Evolutionary conservation across 2,888 invertebrate species (phyloP), one percentile per base, ranked within the genome.

Genomic region (Neocrepidodera transversa): DNA sequence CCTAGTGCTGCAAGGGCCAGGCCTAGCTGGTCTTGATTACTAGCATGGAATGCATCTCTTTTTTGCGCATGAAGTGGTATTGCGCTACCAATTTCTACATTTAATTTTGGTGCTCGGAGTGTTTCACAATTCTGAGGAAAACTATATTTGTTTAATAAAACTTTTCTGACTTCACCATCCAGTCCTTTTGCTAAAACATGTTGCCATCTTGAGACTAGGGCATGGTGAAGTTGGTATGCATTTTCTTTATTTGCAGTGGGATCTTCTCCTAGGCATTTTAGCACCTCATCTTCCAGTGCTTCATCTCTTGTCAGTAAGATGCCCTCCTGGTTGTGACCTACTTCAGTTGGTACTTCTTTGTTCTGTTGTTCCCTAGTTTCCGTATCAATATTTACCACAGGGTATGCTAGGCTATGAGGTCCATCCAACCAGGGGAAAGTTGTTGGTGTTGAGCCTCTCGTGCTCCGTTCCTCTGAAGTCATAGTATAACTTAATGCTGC

Each of bases 1-100:
- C 40, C 40, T 40, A 40, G 14, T 14, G 38, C 38, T 38, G 38
- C 17, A 38, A 38, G 14, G 3, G 16, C 38, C 17, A 38, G 14
- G 14, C 38, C 38, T 10, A 38, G 38, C 10, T 38, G 38, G 4
- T 14, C 17, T 7, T 38, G 38, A 6, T 16, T 38, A 16, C 10
- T 38, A 17, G 10, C 38, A 16, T 14, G 38, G 10, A 16, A 38
- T 17, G 16, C 14, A 38, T 38, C 14, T 14, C 17, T 38, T 38
- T 38, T 38, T 16, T 16, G 38, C 14, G 16, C 3, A 5, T 16
- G 6, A 10, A 16, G 7, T 38, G 38, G 38, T 38, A 38, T 38
- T 14, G 38, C 38, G 6, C 17, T 14, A 16, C 2, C 3, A 16
- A 38, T 16, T 38, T 38, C 17, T 17, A 7, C 38, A 17, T 38